These are phyloP conservation scores for Hybognathus amarus DNA, from an alignment of 2,797 vertebrate genomes.

Conservation along the genomic window DNA sequence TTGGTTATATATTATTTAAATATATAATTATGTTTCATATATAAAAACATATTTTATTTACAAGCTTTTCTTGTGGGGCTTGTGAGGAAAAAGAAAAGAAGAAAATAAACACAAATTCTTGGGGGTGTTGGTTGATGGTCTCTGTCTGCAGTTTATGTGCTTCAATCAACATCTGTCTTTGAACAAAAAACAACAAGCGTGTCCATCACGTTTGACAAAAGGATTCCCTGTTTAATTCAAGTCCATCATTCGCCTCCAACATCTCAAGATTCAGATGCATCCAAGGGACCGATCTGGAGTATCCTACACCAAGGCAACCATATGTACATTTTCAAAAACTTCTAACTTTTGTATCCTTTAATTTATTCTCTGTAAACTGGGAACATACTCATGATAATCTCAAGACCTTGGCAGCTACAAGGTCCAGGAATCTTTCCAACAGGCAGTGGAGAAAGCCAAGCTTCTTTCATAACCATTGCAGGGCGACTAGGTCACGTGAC, in stretches of 20 bases:
- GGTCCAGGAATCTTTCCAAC: slow-evolving; percentile 58
- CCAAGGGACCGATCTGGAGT: slow-evolving; percentile 32
- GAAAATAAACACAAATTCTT: background rate
- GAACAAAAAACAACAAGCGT: slow-evolving; percentile 48
- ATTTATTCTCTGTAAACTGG: slow-evolving; percentile 48
- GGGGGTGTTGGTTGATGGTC: slow-evolving; percentile 24
- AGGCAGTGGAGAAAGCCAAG: slow-evolving; percentile 56
- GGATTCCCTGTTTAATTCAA: slow-evolving; percentile 53
- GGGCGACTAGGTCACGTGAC: slow-evolving; percentile 68
- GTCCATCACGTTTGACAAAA: slow-evolving; percentile 55
- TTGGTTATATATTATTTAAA: background rate
- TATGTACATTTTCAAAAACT: slow-evolving; percentile 51
- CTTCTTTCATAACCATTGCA: slow-evolving; percentile 58
- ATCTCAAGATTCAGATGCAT: slow-evolving; percentile 43
- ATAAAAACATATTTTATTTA: background rate
- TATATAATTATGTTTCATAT: slow-evolving; percentile 7
- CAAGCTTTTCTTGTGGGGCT: background rate
- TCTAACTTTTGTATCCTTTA: slow-evolving; percentile 1
- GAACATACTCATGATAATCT: slow-evolving; percentile 50
- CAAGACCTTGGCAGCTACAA: slow-evolving; percentile 50
- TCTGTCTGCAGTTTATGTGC: slow-evolving; percentile 27
- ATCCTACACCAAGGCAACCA: slow-evolving; percentile 42
- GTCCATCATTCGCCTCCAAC: slow-evolving; percentile 49
- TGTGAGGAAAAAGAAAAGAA: background rate
- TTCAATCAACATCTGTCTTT: slow-evolving; percentile 51